Base-by-base conservation (phyloP, 1,140 invertebrate genomes). In the Megathymus violae region DNA sequence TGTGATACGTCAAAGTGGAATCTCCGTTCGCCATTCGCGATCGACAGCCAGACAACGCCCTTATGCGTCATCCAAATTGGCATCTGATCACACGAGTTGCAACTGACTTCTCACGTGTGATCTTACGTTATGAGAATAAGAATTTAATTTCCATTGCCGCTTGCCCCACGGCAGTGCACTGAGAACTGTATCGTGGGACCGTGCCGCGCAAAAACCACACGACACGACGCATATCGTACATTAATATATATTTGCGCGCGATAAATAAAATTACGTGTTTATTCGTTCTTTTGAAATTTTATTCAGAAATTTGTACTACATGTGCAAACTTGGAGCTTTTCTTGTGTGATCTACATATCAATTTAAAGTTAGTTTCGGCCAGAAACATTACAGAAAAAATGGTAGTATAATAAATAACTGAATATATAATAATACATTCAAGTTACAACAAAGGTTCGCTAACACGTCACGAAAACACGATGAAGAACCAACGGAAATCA, bases 1-100 rank as follows among this genome's bases (percentile, higher is more conserved):
- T n/a, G n/a, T n/a, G 36, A 25, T 52, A 40, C 50, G 50, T 54
- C 51, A 27, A 16, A 25, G 19, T 27, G 51, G 13, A 16, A 54
- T 54, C 19, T 41, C 51, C 38, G 19, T 41, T 54, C n/a, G 51
- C 11, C 15, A 41, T 54, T 54, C 13, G 11, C 2, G 36, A 25
- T 27, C 36, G 51, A 41, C 36, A 54, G 31, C 16, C 34, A 16
- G 34, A 22, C 50, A 50, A 3, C 47, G 36, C 36, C 51, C 51
- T 41, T 41, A 54, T 54, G 51, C 51, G 51, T 54, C 51, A 54
- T 54, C 19, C 38, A 22, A 22, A 41, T 54, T 54, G 51, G 51
- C 51, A 54, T 41, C 5, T 19, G 51, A 54, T 54, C 51, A 54
- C 36, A 54, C 51, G 38, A 4, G 5, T 16, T 22, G 34, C 50